Percentiles rank a stretch among this genome's conserved stretches.
These are phyloP conservation scores for Nephrotoma flavescens DNA, from an alignment of 2,888 invertebrate species.

Conservation along the genomic window DNA sequence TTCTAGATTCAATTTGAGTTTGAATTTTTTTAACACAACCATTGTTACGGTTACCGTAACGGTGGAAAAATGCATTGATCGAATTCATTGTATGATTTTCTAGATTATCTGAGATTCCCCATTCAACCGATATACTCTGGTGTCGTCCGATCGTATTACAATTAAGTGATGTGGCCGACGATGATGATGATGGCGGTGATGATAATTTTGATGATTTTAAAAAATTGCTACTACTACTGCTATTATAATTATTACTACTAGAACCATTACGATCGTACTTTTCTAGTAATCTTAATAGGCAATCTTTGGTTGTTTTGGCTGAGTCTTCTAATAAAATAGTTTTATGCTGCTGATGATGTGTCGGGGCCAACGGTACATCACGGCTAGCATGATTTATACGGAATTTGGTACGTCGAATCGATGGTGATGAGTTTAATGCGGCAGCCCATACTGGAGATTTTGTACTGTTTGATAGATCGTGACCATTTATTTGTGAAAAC, in stretches of 20 bases:
- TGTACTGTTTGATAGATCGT: not conserved
- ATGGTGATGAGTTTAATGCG: not conserved
- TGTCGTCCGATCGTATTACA: constrained; percentile 39
- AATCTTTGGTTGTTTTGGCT: constrained; percentile 59
- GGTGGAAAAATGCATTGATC: constrained; percentile 63
- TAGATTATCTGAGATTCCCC: constrained; percentile 55
- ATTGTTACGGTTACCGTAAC: constrained; percentile 27
- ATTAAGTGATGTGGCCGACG: constrained; percentile 12
- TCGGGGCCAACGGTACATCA: constrained; percentile 53
- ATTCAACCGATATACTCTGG: constrained; percentile 62
- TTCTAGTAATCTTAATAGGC: constrained; percentile 55
- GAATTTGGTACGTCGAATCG: constrained; percentile 42
- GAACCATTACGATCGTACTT: constrained; percentile 49
- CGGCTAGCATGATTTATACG: constrained; percentile 51
- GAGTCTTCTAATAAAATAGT: constrained; percentile 36
- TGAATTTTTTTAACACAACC: not conserved
- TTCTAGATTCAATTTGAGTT: not conserved
- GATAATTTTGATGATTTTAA: not conserved
- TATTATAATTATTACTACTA: constrained; percentile 30
- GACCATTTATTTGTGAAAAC: not conserved
- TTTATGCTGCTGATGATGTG: constrained; percentile 36
- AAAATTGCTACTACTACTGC: constrained; percentile 27
- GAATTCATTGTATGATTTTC: constrained; percentile 69
- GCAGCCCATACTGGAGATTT: not conserved
- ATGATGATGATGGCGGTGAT: not conserved